These are phyloP conservation scores for Drosophila repleta DNA, from an alignment of 1,140 invertebrate species.

Conservation along the genomic window DNA sequence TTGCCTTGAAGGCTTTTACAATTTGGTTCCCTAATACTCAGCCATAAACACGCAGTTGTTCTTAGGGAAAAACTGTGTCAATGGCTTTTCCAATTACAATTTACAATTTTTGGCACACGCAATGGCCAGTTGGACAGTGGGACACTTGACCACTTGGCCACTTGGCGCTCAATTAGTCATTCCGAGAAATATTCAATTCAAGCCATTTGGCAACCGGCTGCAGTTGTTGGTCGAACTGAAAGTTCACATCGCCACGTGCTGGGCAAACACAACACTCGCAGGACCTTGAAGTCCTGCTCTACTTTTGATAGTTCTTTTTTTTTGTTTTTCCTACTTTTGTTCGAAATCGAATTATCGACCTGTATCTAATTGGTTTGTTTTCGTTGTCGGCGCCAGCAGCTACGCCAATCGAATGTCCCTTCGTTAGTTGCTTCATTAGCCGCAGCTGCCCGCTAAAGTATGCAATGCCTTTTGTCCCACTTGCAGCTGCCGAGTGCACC, in stretches of 20 bases:
- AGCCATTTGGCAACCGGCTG: slow-evolving; percentile 1
- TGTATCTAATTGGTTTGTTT: slow-evolving; percentile 61
- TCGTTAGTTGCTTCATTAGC: slow-evolving; percentile 14
- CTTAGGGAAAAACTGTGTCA: slow-evolving; percentile 66
- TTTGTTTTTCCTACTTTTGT: not conserved
- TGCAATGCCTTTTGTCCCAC: slow-evolving; percentile 33
- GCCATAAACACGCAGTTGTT: slow-evolving; percentile 50
- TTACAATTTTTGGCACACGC: slow-evolving; percentile 45
- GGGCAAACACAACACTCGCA: not conserved
- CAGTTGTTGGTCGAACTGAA: slow-evolving; percentile 28
- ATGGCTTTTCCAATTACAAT: slow-evolving; percentile 33
- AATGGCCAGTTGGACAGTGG: slow-evolving; percentile 35
- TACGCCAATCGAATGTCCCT: slow-evolving; percentile 17
- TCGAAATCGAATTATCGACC: slow-evolving; percentile 70
- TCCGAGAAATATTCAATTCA: slow-evolving; percentile 25
- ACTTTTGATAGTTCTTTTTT: slow-evolving; percentile 28
- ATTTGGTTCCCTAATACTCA: slow-evolving; percentile 11
- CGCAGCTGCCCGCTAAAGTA: slow-evolving; percentile 37
- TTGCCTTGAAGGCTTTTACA: slow-evolving; percentile 23
- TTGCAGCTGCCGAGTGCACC: not conserved
- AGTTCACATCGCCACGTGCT: slow-evolving; percentile 43
- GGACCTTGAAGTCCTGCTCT: slow-evolving; percentile 53
- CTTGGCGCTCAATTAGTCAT: slow-evolving; percentile 49
- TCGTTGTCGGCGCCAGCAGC: slow-evolving; percentile 17
- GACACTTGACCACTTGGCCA: slow-evolving; percentile 20